Evolutionary conservation across 1,140 invertebrate genomes (phyloP).

Genomic region (Drosophila saltans): DNA sequence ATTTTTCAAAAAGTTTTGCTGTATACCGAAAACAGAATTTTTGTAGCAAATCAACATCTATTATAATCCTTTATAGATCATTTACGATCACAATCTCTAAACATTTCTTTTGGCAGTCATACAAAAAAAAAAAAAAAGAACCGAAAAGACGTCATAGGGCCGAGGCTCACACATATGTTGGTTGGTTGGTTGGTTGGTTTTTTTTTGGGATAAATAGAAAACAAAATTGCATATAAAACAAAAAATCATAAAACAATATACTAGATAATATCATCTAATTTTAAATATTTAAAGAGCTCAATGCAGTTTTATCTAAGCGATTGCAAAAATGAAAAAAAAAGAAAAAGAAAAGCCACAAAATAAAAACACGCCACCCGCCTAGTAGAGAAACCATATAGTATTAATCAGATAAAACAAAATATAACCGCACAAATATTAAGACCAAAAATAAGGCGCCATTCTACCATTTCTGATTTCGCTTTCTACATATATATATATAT

Average conservation of each 20-base stretch:
- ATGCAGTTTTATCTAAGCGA: constrained; percentile 50
- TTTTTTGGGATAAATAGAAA: constrained; percentile 29
- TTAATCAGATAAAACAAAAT: constrained; percentile 55
- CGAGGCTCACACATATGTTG: constrained; percentile 51
- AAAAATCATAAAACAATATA: constrained; percentile 40
- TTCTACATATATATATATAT: constrained; percentile 41
- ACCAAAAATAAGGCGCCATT: constrained; percentile 53
- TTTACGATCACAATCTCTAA: constrained; percentile 45
- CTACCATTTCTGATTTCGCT: constrained; percentile 30
- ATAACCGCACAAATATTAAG: constrained; percentile 44
- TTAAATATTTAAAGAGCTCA: constrained; percentile 34
- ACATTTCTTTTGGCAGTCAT: constrained; percentile 59
- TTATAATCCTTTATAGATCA: constrained; percentile 28
- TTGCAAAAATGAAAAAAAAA: constrained; percentile 22
- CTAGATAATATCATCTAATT: constrained; percentile 9
- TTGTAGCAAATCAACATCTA: constrained; percentile 11
- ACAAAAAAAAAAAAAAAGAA: constrained; percentile 14
- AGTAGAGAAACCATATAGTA: constrained; percentile 19
- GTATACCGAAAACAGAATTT: background rate
- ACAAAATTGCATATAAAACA: constrained; percentile 44
- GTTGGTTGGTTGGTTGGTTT: background rate
- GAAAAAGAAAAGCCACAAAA: constrained; percentile 4
- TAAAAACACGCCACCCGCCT: constrained; percentile 9
- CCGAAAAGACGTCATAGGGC: constrained; percentile 55
- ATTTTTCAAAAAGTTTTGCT: background rate